Evolutionary conservation across 2,888 invertebrate genomes (phyloP).

Genomic region (Athalia cordata): DNA sequence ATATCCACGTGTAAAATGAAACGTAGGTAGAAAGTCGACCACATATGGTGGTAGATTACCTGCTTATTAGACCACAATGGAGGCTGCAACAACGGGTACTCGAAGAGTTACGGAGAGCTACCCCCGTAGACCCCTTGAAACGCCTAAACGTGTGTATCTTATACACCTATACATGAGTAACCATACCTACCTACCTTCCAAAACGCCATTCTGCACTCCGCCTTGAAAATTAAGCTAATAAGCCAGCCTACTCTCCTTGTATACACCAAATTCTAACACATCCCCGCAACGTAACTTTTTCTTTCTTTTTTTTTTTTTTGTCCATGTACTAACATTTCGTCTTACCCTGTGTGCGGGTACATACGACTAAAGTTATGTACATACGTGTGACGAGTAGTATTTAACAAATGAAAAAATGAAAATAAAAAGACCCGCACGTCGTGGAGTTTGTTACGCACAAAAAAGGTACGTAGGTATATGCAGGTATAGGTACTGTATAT

Average conservation of each 20-base stretch:
- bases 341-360: no score
- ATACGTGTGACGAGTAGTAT: no score
- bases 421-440: no score
- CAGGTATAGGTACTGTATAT: background rate
- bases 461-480: background rate
- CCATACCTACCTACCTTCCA: no score
- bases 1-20: conserved; percentile 25
- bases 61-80: conserved; percentile 67
- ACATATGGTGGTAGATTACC: conserved; percentile 60
- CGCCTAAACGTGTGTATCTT: background rate
- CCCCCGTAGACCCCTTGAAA: conserved; percentile 1
- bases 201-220: background rate
- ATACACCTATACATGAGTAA: background rate
- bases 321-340: background rate
- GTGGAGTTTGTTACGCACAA: no score
- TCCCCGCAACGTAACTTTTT: background rate
- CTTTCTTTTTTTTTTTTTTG: background rate
- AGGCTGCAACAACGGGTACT: conserved; percentile 45
- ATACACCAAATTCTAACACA: conserved; percentile 3
- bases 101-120: conserved; percentile 1
- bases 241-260: conserved; percentile 29
- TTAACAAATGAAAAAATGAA: no score
- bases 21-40: conserved; percentile 42
- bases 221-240: conserved; percentile 45
- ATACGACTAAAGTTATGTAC: no score